phyloP scores from a whole-genome alignment of 2,797 vertebrate genomes.

The Lithobates sylvaticus region DNA sequence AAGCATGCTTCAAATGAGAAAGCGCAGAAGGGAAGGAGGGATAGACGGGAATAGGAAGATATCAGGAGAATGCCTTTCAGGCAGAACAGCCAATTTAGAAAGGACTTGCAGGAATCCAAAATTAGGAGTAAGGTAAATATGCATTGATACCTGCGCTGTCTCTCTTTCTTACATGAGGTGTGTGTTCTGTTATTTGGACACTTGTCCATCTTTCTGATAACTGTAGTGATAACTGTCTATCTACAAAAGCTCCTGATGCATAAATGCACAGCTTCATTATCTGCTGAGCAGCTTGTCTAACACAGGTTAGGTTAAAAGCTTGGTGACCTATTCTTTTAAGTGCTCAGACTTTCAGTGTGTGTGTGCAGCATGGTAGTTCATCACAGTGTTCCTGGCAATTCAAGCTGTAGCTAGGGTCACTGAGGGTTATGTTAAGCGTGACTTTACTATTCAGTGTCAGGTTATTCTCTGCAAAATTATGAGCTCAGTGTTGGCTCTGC shows the following conservation, averaged over 20 bases:
- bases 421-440: conserved; percentile 33
- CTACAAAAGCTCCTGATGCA: conserved; percentile 22
- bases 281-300: conserved; percentile 26
- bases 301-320: conserved; percentile 17
- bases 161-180: neutral
- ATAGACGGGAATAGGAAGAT: conserved; percentile 28
- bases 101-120: conserved; percentile 25
- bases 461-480: conserved; percentile 36
- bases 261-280: conserved; percentile 9
- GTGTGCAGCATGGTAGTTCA: conserved; percentile 50
- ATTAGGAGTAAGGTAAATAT: conserved; percentile 31
- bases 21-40: conserved; percentile 55
- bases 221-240: neutral
- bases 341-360: conserved; percentile 9
- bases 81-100: conserved; percentile 41
- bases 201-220: neutral
- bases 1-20: conserved; percentile 59
- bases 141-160: neutral
- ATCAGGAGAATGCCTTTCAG: conserved; percentile 53
- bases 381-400: conserved; percentile 62
- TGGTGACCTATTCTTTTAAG: conserved; percentile 32
- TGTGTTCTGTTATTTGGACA: neutral
- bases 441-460: conserved; percentile 24
- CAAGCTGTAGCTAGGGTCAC: conserved; percentile 70
- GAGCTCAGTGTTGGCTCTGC: conserved; percentile 8